Percentiles rank a stretch among this genome's conserved stretches.
phyloP scores from a whole-genome alignment of 2,797 vertebrate species.

The Oreortyx pictus region DNA sequence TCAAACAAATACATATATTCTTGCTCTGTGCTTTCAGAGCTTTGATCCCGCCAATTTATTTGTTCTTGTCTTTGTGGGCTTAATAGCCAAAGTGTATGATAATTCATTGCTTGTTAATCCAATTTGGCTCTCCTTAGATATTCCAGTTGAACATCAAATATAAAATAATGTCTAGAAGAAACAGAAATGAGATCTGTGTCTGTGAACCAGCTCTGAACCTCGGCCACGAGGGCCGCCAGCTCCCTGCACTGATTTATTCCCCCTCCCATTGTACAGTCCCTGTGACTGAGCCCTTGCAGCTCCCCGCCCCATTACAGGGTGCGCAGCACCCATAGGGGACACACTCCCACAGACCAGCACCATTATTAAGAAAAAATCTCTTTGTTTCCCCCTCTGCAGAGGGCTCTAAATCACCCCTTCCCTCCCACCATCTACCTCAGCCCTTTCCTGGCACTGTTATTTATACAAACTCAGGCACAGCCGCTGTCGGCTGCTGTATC shows the following conservation, averaged over 20 bases:
- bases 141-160: slow-evolving; percentile 53
- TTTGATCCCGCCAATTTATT: slow-evolving; percentile 65
- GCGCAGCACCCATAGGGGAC: background rate
- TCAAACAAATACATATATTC: background rate
- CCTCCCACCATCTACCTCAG: background rate
- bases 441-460: background rate
- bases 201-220: background rate
- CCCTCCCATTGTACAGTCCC: background rate
- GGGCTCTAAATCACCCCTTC: background rate
- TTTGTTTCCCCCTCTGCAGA: background rate
- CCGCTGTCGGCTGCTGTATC: background rate
- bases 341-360: background rate
- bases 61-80: slow-evolving; percentile 52
- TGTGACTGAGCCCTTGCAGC: fast-evolving
- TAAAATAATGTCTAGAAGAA: slow-evolving; percentile 38
- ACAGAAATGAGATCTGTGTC: background rate
- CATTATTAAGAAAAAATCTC: background rate
- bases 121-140: slow-evolving; percentile 54
- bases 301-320: fast-evolving
- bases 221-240: background rate
- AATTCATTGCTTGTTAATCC: slow-evolving; percentile 61
- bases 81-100: slow-evolving; percentile 33
- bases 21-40: background rate
- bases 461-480: background rate
- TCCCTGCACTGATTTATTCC: background rate